These are phyloP conservation scores for Macrochelys suwanniensis DNA, from an alignment of 2,797 vertebrate species.

Conservation along the genomic window DNA sequence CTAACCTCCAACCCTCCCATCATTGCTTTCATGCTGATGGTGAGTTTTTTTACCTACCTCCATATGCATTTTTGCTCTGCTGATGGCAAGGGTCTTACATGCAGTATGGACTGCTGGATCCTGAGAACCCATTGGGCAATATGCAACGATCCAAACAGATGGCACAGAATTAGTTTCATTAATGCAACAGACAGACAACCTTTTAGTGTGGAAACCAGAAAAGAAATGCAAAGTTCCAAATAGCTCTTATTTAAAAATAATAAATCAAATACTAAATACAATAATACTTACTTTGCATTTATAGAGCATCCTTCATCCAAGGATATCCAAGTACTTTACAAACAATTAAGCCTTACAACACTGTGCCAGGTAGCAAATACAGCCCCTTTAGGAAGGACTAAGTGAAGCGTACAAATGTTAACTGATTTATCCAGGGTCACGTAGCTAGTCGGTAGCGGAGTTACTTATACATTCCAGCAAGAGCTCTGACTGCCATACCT, in stretches of 20 bases:
- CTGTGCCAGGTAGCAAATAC: not conserved
- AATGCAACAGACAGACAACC: conserved; percentile 30
- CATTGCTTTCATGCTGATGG: not conserved
- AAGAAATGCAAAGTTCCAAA: conserved; percentile 1
- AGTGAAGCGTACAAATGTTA: rapidly evolving
- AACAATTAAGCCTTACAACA: not conserved
- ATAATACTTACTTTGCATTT: conserved; percentile 74
- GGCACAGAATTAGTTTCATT: conserved; percentile 40
- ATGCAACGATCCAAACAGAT: not conserved
- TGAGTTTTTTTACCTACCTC: not conserved
- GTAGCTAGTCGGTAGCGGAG: not conserved
- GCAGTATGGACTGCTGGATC: rapidly evolving
- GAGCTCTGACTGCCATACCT: not conserved
- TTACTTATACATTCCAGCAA: not conserved
- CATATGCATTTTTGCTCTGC: not conserved
- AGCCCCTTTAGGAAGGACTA: not conserved
- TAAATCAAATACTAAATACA: conserved; percentile 12
- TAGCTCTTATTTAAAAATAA: conserved; percentile 27
- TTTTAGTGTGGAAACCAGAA: conserved; percentile 57
- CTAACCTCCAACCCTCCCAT: not conserved
- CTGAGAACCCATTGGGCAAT: not conserved
- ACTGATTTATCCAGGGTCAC: not conserved
- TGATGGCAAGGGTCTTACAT: not conserved
- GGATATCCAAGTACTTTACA: conserved; percentile 49
- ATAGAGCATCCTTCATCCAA: conserved; percentile 66